Conservation (phyloP, 2,113 vertebrate genomes). For the Dasyprocta punctata region DNA sequence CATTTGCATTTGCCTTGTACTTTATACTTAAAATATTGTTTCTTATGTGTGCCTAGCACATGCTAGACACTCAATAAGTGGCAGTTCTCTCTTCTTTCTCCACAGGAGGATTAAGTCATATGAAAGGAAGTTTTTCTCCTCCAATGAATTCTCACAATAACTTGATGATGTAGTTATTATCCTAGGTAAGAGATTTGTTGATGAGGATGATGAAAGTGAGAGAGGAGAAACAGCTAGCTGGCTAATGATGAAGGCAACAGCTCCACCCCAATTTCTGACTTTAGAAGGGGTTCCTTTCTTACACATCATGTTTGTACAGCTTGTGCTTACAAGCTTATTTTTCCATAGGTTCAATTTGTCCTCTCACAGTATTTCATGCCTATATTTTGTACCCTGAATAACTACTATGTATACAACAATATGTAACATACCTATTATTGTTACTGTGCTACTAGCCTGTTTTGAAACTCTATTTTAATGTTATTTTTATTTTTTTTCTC, state of each 20-base stretch:
- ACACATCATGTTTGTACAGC: neutral
- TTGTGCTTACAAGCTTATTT: neutral
- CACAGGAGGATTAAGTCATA: neutral
- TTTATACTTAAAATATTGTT: neutral
- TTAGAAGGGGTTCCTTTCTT: neutral
- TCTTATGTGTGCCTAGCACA: neutral
- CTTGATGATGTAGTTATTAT: neutral
- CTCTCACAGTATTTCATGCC: neutral
- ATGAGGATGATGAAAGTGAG: neutral
- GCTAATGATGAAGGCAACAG: neutral
- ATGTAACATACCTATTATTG: neutral
- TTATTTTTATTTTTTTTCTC: neutral
- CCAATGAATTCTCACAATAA: neutral
- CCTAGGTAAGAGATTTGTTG: neutral
- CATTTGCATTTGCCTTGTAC: neutral
- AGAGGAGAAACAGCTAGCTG: neutral
- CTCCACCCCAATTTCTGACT: neutral
- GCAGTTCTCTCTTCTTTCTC: neutral
- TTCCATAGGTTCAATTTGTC: neutral
- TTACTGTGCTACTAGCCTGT: neutral
- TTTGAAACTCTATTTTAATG: neutral
- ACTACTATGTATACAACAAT: neutral
- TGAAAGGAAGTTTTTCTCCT: neutral
- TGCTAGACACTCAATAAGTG: neutral
- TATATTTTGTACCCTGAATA: neutral